These are phyloP conservation scores for Agrenia bidenticulata DNA, from an alignment of 2,888 invertebrate genomes.

Conservation along the genomic window DNA sequence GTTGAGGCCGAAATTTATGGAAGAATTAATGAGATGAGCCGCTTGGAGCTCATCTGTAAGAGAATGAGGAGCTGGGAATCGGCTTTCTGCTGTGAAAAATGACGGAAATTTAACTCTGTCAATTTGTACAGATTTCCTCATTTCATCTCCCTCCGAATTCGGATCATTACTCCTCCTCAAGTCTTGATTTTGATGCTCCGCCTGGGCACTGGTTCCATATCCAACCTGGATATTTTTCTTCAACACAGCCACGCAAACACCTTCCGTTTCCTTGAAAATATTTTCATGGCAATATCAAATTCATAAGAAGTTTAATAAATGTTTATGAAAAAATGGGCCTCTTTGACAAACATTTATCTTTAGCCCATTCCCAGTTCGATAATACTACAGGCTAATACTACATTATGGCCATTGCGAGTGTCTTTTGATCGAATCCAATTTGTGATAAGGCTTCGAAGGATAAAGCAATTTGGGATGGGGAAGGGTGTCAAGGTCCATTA, in stretches of 20 bases:
- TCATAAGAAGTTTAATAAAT: no score
- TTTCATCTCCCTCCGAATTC: background rate
- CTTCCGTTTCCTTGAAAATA: constrained; percentile 47
- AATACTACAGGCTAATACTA: no score
- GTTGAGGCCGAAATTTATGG: constrained; percentile 61
- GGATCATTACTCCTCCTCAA: constrained; percentile 4
- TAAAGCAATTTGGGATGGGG: background rate
- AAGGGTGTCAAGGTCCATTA: no score
- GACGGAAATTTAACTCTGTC: constrained; percentile 74
- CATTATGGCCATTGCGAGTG: no score
- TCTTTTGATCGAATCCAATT: no score
- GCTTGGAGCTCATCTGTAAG: constrained; percentile 67
- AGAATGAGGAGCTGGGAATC: constrained; percentile 70
- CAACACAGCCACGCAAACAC: constrained; percentile 50
- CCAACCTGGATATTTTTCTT: constrained; percentile 28
- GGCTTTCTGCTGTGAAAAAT: constrained; percentile 83
- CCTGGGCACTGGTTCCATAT: background rate
- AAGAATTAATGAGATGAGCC: constrained; percentile 68
- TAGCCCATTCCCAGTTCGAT: no score
- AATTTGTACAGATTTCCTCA: constrained; percentile 25
- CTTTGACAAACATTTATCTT: no score
- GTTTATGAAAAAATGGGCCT: no score
- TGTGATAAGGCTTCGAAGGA: no score
- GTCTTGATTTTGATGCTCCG: constrained; percentile 9
- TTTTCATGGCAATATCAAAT: background rate